phyloP scores from a whole-genome alignment of 2,797 vertebrate genomes.

The Sebastes hubbsi region DNA sequence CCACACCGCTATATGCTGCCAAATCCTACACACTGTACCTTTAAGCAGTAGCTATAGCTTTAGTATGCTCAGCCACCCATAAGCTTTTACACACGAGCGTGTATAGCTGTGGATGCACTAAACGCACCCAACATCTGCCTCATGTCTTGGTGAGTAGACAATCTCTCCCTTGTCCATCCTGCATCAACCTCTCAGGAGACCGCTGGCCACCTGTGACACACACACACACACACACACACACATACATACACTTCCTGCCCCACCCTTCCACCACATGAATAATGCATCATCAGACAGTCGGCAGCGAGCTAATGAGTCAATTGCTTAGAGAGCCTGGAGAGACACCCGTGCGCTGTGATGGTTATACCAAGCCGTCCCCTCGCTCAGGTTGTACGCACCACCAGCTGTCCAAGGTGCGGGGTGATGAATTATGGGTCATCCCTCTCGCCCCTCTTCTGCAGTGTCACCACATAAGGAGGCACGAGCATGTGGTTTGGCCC shows the following conservation, averaged over 20 bases:
- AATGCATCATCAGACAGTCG: conserved; percentile 78
- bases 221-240: conserved; percentile 9
- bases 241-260: background rate
- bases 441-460: conserved; percentile 53
- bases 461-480: conserved; percentile 61
- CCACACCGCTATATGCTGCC: no score
- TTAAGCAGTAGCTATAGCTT: background rate
- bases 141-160: conserved; percentile 73
- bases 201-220: conserved; percentile 64
- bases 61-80: conserved; percentile 42
- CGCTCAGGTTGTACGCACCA: conserved; percentile 57
- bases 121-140: conserved; percentile 76
- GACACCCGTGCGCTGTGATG: conserved; percentile 64
- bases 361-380: conserved; percentile 60
- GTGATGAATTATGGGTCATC: conserved; percentile 79
- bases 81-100: conserved; percentile 35
- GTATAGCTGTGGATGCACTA: conserved; percentile 54
- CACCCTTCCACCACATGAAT: conserved; percentile 76
- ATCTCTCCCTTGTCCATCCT: conserved; percentile 58
- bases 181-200: conserved; percentile 66
- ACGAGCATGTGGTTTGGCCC: conserved; percentile 55
- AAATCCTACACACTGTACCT: no score
- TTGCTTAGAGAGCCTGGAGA: conserved; percentile 70
- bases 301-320: conserved; percentile 78
- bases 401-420: conserved; percentile 72